Evolutionary conservation across 2,113 vertebrate species (phyloP), one percentile per base, ranked within the genome.

Genomic region (Zeus faber): DNA sequence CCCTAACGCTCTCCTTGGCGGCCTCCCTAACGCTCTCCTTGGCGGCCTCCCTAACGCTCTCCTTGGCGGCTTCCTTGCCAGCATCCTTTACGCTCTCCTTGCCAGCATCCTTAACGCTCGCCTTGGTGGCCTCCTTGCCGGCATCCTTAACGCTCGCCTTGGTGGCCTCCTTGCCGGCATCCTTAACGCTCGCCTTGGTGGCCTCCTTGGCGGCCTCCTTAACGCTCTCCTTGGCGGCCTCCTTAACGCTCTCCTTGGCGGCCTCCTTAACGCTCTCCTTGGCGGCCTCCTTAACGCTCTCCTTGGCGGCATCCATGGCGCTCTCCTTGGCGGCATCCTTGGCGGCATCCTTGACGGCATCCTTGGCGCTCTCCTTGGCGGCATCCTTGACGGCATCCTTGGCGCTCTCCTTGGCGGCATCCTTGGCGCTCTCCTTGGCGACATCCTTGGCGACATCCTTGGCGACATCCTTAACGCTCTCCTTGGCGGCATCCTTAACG

Each of bases 151-250:
- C 14, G 27, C 13, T 24, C 21, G 35, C 29, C 13, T 46, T 46
- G 20, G 23, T 6, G 21, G 31, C 6, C n/a, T 25, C 56, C 1
- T 14, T 6, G 26, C 33, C 43, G 1, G 39, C 0, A 2, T 46
- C 65, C 20, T 64, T 50, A 9, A 52, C 16, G 9, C 25, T 58
- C 22, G 37, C 23, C 23, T 67, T 20, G 0, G 21, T 27, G 4
- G 41, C 17, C 0, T 39, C 51, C 0, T 50, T 53, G 21, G 26
- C 43, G 3, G 3, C 31, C 31, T 2, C 33, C 33, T 37, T 37
- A 4, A 14, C 33, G n/a, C 33, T 37, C 11, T 37, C 33, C 33
- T 37, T 37, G 33, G 3, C 9, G 6, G 35, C 7, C 24, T 16
- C 23, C 2, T 13, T 53, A 1, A 51, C 47, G 4, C 6, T 11